Evolutionary conservation across 2,888 invertebrate genomes (phyloP).

Genomic region (Euplagia quadripunctaria): DNA sequence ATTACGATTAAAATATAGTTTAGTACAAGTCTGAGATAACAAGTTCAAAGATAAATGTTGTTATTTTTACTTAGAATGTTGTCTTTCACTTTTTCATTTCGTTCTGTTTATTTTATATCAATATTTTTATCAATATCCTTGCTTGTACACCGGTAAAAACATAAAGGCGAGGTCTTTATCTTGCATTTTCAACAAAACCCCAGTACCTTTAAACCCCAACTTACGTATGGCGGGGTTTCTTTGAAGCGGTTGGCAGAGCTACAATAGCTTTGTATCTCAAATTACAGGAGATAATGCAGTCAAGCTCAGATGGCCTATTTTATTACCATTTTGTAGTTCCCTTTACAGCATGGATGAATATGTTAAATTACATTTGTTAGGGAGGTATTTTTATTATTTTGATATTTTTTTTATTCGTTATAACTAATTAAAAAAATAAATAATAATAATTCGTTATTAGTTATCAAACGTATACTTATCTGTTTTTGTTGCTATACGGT

Average conservation of each 20-base stretch:
- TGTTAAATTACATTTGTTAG: background rate
- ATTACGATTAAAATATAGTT: background rate
- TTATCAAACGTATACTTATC: too few relatives aligned
- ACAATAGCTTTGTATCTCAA: constrained; percentile 7
- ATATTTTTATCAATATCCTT: background rate
- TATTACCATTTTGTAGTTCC: background rate
- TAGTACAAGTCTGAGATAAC: background rate
- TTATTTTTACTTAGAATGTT: background rate
- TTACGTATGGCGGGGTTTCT: background rate
- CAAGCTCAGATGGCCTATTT: background rate
- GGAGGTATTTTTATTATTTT: background rate
- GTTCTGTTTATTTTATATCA: background rate
- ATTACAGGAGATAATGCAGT: constrained; percentile 7
- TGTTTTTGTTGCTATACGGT: too few relatives aligned
- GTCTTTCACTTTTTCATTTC: background rate
- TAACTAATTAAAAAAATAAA: too few relatives aligned
- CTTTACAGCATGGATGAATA: background rate
- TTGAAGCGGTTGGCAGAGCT: constrained; percentile 5
- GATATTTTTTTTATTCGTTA: background rate
- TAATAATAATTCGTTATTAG: too few relatives aligned
- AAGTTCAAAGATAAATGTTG: background rate
- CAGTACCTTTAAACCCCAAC: background rate
- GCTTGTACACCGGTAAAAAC: background rate
- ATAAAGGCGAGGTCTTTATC: background rate
- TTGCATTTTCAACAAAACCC: background rate